Conservation (phyloP, 2,113 vertebrate species). For the Osmerus eperlanus region DNA sequence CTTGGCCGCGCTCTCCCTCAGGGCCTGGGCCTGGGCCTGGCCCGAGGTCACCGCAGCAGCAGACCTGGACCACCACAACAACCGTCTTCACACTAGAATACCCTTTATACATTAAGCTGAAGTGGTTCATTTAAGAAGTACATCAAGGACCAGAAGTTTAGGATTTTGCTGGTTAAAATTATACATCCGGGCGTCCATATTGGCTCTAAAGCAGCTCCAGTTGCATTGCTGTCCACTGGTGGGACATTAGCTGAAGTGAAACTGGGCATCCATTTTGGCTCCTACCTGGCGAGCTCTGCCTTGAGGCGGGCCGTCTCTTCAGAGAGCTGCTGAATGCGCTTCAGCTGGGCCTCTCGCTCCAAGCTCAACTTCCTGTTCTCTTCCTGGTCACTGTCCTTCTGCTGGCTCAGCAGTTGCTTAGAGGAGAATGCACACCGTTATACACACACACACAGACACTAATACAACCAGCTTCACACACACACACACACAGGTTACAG, state of each 20-base stretch:
- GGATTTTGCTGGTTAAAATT: no score
- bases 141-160: no score
- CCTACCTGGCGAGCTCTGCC: slow-evolving; percentile 87
- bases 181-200: no score
- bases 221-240: no score
- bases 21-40: slow-evolving; percentile 84
- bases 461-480: background rate
- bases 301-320: slow-evolving; percentile 90
- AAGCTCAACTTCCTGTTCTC: slow-evolving; percentile 85
- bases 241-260: no score
- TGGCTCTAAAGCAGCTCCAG: no score
- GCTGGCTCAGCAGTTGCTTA: slow-evolving; percentile 89
- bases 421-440: background rate
- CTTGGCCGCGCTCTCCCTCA: slow-evolving; percentile 81
- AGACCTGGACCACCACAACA: slow-evolving; percentile 48
- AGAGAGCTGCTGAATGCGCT: slow-evolving; percentile 84
- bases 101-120: no score
- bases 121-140: no score
- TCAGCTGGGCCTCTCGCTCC: slow-evolving; percentile 86
- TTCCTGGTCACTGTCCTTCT: slow-evolving; percentile 89
- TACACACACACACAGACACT: background rate
- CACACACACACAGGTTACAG: background rate
- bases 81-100: slow-evolving; percentile 17
- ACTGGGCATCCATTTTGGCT: background rate
- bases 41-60: slow-evolving; percentile 73